Conservation (phyloP, 2,888 invertebrate species). For the Thyatira batis region DNA sequence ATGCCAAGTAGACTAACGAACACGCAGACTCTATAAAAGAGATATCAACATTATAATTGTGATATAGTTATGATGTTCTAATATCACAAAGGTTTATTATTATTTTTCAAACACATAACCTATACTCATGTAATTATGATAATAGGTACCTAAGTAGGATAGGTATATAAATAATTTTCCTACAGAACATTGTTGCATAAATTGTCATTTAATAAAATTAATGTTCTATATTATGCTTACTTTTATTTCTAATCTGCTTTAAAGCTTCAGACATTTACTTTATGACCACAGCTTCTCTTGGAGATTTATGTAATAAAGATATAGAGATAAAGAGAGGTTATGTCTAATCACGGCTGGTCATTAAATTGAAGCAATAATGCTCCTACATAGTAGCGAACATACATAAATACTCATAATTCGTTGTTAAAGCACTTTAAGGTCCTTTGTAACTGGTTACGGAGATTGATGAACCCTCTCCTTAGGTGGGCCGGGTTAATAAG, state of each 20-base stretch:
- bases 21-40: too few species aligned
- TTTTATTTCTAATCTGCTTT: slow-evolving; percentile 54
- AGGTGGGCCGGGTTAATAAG: slow-evolving; percentile 76
- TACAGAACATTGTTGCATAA: too few species aligned
- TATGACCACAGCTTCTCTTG: slow-evolving; percentile 44
- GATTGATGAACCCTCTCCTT: slow-evolving; percentile 77
- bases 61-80: too few species aligned
- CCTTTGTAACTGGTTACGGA: slow-evolving; percentile 66
- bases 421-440: slow-evolving; percentile 70
- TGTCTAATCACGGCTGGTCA: slow-evolving; percentile 75
- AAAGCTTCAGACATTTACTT: slow-evolving; percentile 52
- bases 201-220: slow-evolving; percentile 13
- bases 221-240: not conserved
- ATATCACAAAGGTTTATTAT: too few species aligned
- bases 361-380: slow-evolving; percentile 78
- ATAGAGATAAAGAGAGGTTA: slow-evolving; percentile 59
- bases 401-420: slow-evolving; percentile 76
- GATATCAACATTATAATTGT: too few species aligned
- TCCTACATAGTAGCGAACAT: slow-evolving; percentile 74
- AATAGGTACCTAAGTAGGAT: too few species aligned
- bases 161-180: too few species aligned
- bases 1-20: too few species aligned
- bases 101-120: too few species aligned
- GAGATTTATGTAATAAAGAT: slow-evolving; percentile 74
- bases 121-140: too few species aligned